These are phyloP conservation scores for Eurois occulta DNA, from an alignment of 2,888 invertebrate genomes.

Conservation along the genomic window DNA sequence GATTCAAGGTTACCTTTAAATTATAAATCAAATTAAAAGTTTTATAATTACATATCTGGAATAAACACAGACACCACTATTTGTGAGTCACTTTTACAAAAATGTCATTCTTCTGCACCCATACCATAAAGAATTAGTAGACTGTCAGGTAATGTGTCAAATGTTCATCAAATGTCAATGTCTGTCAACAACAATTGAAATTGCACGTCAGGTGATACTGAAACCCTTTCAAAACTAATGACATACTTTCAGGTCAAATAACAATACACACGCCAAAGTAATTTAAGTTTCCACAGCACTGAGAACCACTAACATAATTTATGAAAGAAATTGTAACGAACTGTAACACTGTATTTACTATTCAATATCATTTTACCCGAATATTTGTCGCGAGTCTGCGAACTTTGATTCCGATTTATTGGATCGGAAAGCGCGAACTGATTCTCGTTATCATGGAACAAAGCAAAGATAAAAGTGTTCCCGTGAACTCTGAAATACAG, in stretches of 20 bases:
- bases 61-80: not conserved
- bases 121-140: not conserved
- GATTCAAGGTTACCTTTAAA: not conserved
- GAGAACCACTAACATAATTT: conserved; percentile 42
- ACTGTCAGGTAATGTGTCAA: not conserved
- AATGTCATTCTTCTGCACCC: not conserved
- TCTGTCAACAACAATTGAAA: not conserved
- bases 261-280: conserved; percentile 45
- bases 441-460: conserved; percentile 35
- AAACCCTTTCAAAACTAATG: conserved; percentile 9
- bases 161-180: not conserved
- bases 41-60: conserved; percentile 13
- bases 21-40: conserved; percentile 11
- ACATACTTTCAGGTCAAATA: conserved; percentile 26
- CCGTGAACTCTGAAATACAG: conserved; percentile 55
- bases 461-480: conserved; percentile 50
- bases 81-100: conserved; percentile 16
- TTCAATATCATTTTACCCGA: conserved; percentile 56
- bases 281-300: conserved; percentile 44
- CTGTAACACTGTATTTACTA: conserved; percentile 49
- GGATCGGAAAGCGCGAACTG: conserved; percentile 29
- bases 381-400: conserved; percentile 49
- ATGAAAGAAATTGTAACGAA: conserved; percentile 43
- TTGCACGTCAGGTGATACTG: not conserved
- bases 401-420: conserved; percentile 59